A percentile compares a stretch with the other conserved stretches of the same genome.
Conservation (phyloP, 2,113 vertebrate genomes). For the Cyprinodon tularosa region DNA sequence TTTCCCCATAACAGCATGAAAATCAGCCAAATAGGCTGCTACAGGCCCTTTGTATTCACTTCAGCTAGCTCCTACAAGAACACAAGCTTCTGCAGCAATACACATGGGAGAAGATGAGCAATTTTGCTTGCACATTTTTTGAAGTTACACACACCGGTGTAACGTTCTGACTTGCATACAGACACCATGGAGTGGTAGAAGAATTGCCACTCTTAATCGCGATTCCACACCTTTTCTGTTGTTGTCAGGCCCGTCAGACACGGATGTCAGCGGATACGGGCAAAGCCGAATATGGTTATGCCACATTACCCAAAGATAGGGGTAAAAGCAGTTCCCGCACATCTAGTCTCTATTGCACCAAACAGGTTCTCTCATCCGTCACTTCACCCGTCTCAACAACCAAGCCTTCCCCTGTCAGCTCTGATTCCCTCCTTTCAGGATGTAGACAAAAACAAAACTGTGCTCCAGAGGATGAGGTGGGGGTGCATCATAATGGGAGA, state of each 20-base stretch:
- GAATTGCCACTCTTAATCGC: conserved; percentile 51
- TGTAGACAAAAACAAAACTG: conserved; percentile 44
- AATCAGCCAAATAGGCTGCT: conserved; percentile 23
- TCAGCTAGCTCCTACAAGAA: conserved; percentile 20
- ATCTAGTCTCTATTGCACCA: conserved; percentile 49
- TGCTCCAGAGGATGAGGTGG: conserved; percentile 26
- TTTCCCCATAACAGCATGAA: conserved; percentile 41
- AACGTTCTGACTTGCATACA: background rate
- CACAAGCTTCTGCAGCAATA: conserved; percentile 13
- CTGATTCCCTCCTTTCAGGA: conserved; percentile 29
- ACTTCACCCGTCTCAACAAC: conserved; percentile 51
- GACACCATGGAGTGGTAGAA: conserved; percentile 40
- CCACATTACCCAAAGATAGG: conserved; percentile 52
- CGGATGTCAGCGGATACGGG: conserved; percentile 62
- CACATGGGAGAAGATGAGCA: conserved; percentile 11
- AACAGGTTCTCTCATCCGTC: conserved; percentile 74
- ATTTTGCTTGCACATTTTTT: conserved; percentile 6
- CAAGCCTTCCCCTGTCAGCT: conserved; percentile 39
- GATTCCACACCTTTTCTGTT: conserved; percentile 64
- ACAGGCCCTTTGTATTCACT: conserved; percentile 56
- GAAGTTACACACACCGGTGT: conserved; percentile 15
- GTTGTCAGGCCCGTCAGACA: conserved; percentile 62
- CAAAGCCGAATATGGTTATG: conserved; percentile 32
- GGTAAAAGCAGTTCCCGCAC: conserved; percentile 48
- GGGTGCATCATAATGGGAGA: background rate